These are phyloP conservation scores for Cebidichthys violaceus DNA, from an alignment of 2,113 vertebrate genomes.

Conservation along the genomic window DNA sequence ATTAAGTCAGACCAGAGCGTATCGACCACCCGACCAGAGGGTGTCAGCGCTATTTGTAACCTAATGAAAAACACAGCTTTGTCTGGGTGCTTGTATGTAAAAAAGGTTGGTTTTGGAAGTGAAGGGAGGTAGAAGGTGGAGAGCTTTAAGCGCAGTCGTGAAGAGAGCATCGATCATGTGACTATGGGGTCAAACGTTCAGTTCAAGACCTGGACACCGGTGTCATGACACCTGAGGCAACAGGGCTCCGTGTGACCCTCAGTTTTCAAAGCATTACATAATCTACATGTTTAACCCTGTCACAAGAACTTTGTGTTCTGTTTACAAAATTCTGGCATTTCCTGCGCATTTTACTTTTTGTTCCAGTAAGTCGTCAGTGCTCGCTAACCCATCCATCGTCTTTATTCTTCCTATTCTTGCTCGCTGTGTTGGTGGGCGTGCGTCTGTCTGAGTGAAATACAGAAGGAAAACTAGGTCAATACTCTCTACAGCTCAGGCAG, in stretches of 20 bases:
- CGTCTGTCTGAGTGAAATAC: constrained; percentile 67
- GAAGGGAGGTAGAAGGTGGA: not conserved
- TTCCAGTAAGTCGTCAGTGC: constrained; percentile 40
- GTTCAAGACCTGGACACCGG: constrained; percentile 46
- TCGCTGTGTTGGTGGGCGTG: constrained; percentile 63
- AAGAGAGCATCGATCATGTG: constrained; percentile 32
- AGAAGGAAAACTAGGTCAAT: constrained; percentile 84
- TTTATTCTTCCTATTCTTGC: constrained; percentile 64
- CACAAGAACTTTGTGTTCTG: not conserved
- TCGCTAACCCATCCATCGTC: constrained; percentile 53
- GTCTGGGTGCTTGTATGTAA: not conserved
- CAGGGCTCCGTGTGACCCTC: not conserved
- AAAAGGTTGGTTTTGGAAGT: not conserved
- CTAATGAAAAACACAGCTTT: constrained; percentile 14
- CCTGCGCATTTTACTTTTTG: not conserved
- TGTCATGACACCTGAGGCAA: constrained; percentile 51
- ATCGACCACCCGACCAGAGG: not conserved
- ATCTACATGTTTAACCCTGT: not conserved
- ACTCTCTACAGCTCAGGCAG: constrained; percentile 74
- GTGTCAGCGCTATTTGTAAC: not conserved
- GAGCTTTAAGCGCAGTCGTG: not conserved
- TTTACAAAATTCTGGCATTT: constrained; percentile 1
- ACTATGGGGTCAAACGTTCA: constrained; percentile 61
- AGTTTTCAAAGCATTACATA: constrained; percentile 26
- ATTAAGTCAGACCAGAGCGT: not conserved